phyloP scores from a whole-genome alignment of 2,113 vertebrate genomes.

The Thermophis baileyi region DNA sequence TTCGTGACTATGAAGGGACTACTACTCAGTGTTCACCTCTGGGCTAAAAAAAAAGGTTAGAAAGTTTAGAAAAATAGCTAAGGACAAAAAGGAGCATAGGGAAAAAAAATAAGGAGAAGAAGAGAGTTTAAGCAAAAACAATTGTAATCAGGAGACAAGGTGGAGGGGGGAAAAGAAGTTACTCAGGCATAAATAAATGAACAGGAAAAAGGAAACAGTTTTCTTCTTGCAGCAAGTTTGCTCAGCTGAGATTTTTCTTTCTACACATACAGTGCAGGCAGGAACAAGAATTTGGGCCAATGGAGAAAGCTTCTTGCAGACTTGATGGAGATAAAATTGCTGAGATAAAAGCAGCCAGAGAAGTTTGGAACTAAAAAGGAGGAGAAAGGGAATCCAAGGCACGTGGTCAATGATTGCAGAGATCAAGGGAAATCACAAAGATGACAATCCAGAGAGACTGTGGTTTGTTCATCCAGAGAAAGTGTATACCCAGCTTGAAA shows the following conservation, averaged over 20 bases:
- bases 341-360: neutral
- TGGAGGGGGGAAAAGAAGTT: neutral
- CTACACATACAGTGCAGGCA: neutral
- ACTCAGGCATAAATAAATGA: neutral
- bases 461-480: neutral
- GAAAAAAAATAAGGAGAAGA: neutral
- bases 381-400: neutral
- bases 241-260: neutral
- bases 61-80: neutral
- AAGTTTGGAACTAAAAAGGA: neutral
- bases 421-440: neutral
- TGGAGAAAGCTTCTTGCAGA: neutral
- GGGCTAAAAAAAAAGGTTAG: neutral
- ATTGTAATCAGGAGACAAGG: neutral
- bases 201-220: neutral
- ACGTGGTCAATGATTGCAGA: neutral
- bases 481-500: neutral
- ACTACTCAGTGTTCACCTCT: neutral
- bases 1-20: neutral
- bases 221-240: neutral
- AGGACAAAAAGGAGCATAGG: neutral
- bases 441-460: neutral
- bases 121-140: neutral
- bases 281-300: neutral
- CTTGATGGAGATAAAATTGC: neutral